Evolutionary conservation across 2,888 invertebrate genomes (phyloP).

Genomic region (Hemaris fuciformis): DNA sequence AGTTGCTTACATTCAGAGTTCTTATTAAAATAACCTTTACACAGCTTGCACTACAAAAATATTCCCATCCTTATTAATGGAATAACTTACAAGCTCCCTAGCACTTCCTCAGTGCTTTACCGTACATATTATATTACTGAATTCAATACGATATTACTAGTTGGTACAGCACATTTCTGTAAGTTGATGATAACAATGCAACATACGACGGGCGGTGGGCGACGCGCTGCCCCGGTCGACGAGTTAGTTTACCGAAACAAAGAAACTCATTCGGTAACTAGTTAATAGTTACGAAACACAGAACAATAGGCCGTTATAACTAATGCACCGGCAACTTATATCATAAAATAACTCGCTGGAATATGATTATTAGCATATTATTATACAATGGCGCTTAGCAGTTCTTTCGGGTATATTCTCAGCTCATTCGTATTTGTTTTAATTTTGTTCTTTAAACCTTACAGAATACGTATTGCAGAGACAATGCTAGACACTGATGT

Average conservation of each 20-base stretch:
- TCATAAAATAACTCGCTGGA: neutral
- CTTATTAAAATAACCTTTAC: too few species aligned
- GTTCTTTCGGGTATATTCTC: neutral
- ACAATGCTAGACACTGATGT: too few species aligned
- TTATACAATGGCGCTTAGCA: neutral
- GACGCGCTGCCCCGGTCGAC: neutral
- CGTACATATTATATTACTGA: neutral
- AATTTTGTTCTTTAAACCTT: neutral
- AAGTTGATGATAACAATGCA: neutral
- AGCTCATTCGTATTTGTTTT: neutral
- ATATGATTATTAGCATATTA: neutral
- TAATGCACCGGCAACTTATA: neutral
- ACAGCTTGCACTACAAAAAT: too few species aligned
- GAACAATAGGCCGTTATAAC: conserved; percentile 4
- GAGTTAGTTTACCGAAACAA: neutral
- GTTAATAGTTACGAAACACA: neutral
- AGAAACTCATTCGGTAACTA: neutral
- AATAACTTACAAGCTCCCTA: too few species aligned
- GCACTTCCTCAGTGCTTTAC: too few species aligned
- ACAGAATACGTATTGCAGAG: neutral
- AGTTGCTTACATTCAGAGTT: too few species aligned
- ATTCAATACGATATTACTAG: neutral
- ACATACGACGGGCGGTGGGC: neutral
- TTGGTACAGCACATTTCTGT: neutral
- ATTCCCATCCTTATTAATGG: too few species aligned